phyloP scores from a whole-genome alignment of 2,113 vertebrate genomes.

The Noturus placidus region DNA sequence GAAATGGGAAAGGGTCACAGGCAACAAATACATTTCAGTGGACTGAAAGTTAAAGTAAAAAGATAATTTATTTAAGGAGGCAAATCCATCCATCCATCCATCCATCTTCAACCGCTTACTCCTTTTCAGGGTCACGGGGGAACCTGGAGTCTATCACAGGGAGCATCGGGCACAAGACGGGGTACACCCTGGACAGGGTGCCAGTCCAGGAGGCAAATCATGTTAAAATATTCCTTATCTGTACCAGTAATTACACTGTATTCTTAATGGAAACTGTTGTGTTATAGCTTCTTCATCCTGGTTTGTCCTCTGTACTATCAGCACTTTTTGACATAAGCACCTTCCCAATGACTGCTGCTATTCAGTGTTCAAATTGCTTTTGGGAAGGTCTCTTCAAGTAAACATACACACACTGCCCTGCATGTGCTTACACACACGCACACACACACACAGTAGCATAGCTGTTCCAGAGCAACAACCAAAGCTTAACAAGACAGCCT shows the following conservation, averaged over 20 bases:
- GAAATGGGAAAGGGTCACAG: background rate
- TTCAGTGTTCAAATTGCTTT: conserved; percentile 17
- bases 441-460: background rate
- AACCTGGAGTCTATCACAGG: too few species aligned
- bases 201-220: too few species aligned
- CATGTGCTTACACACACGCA: background rate
- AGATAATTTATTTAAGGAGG: background rate
- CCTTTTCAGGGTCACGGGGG: too few species aligned
- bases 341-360: background rate
- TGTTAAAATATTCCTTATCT: too few species aligned
- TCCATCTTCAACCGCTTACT: too few species aligned
- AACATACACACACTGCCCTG: background rate
- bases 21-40: background rate
- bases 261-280: too few species aligned
- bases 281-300: background rate
- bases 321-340: background rate
- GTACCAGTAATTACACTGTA: too few species aligned
- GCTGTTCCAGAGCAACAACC: background rate
- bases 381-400: background rate
- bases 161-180: too few species aligned
- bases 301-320: background rate
- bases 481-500: background rate
- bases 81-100: too few species aligned
- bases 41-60: background rate
- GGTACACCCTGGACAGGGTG: too few species aligned